These are phyloP conservation scores for Charadrius vociferus DNA, from an alignment of 2,113 vertebrate genomes.

Conservation along the genomic window DNA sequence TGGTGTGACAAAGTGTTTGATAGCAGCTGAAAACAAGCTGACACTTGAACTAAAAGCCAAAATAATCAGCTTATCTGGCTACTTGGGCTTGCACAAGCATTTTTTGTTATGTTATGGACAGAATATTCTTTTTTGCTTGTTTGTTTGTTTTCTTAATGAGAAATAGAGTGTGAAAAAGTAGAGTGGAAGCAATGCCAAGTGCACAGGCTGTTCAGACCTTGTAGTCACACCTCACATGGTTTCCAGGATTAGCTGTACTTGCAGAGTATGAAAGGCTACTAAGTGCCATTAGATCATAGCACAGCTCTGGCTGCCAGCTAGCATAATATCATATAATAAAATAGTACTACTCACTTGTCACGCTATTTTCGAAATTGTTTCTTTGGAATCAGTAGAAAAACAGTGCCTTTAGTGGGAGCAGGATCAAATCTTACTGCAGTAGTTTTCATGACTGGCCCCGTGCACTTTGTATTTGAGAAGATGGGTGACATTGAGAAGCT, in stretches of 20 bases:
- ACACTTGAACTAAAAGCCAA: constrained; percentile 3
- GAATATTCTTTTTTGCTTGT: constrained; percentile 7
- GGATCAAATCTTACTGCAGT: background rate
- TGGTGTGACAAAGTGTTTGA: background rate
- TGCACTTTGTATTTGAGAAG: background rate
- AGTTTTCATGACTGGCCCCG: background rate
- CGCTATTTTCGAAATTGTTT: background rate
- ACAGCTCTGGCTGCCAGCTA: background rate
- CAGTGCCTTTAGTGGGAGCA: background rate
- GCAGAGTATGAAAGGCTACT: background rate
- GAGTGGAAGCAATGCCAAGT: background rate
- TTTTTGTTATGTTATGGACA: background rate
- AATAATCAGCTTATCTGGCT: background rate
- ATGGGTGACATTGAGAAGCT: background rate
- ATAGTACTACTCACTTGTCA: background rate
- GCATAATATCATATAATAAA: background rate
- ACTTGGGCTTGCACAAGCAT: background rate
- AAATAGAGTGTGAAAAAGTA: constrained; percentile 30
- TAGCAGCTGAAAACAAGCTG: background rate
- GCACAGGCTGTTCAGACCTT: background rate
- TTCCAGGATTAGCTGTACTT: background rate
- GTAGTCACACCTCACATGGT: background rate
- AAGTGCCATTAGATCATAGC: background rate
- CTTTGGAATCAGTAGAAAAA: background rate
- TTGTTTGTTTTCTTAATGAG: constrained; percentile 32